Evolutionary conservation across 2,113 vertebrate genomes (phyloP).

Genomic region (Zosterops pallidus): DNA sequence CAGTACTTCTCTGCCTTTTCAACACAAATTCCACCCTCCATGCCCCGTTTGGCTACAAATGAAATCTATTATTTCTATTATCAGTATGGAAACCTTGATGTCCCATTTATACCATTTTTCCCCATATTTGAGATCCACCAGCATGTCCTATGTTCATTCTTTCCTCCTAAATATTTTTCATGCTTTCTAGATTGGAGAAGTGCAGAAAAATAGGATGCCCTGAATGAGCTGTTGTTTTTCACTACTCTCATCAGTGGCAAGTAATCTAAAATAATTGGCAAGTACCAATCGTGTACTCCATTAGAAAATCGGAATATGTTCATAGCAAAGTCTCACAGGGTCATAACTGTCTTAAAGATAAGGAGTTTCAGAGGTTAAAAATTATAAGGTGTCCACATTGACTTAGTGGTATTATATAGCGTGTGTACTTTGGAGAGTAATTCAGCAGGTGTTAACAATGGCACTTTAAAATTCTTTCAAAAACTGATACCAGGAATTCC

Average conservation of each 20-base stretch:
- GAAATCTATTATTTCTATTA: background rate
- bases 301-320: too few species aligned
- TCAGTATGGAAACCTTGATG: background rate
- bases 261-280: background rate
- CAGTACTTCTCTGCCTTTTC: background rate
- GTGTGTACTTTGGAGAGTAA: background rate
- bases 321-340: too few species aligned
- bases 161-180: background rate
- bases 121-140: background rate
- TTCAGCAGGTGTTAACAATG: background rate
- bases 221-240: background rate
- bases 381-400: rapidly evolving
- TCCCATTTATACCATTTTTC: background rate
- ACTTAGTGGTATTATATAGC: background rate
- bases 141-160: background rate
- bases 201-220: background rate
- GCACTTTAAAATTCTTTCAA: background rate
- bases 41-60: background rate
- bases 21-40: background rate
- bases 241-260: background rate
- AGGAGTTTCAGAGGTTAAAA: background rate
- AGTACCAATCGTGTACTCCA: too few species aligned
- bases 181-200: background rate
- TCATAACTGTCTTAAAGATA: background rate
- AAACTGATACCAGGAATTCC: background rate